phyloP scores from a whole-genome alignment of 1,140 invertebrate species.

The Drosophila simulans region DNA sequence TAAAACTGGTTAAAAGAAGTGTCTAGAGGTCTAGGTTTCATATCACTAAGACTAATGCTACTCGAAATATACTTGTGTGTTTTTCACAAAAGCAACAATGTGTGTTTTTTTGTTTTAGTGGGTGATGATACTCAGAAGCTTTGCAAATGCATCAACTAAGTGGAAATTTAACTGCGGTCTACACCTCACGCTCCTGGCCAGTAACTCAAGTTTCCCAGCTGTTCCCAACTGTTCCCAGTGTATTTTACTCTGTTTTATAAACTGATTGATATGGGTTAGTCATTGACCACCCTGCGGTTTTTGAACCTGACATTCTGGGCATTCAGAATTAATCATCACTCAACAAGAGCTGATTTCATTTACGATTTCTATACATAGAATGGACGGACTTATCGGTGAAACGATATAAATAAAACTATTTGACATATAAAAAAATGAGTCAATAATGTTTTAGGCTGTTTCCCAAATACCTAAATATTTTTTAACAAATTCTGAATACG shows the following conservation, averaged over 20 bases:
- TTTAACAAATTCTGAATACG: not conserved
- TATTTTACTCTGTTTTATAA: not conserved
- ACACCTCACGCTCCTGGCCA: constrained; percentile 35
- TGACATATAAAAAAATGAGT: no score
- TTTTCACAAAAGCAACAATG: constrained; percentile 17
- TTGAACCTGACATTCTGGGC: constrained; percentile 17
- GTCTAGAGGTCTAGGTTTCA: constrained; percentile 23
- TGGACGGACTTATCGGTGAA: not conserved
- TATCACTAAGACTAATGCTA: constrained; percentile 8
- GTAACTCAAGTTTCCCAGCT: constrained; percentile 10
- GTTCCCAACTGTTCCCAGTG: not conserved
- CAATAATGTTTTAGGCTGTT: no score
- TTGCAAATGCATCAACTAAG: constrained; percentile 37
- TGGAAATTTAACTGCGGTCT: constrained; percentile 41
- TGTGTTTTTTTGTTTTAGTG: constrained; percentile 3
- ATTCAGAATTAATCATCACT: constrained; percentile 25
- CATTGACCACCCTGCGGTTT: constrained; percentile 19
- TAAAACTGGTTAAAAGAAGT: constrained; percentile 53
- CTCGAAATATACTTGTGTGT: constrained; percentile 29
- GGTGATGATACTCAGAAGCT: constrained; percentile 15
- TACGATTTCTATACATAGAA: constrained; percentile 4
- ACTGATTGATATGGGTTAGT: constrained; percentile 21
- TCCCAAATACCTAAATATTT: no score
- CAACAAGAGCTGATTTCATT: not conserved
- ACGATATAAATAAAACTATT: no score